phyloP scores from a whole-genome alignment of 2,888 invertebrate species.

The Ormyrus nitidulus region DNA sequence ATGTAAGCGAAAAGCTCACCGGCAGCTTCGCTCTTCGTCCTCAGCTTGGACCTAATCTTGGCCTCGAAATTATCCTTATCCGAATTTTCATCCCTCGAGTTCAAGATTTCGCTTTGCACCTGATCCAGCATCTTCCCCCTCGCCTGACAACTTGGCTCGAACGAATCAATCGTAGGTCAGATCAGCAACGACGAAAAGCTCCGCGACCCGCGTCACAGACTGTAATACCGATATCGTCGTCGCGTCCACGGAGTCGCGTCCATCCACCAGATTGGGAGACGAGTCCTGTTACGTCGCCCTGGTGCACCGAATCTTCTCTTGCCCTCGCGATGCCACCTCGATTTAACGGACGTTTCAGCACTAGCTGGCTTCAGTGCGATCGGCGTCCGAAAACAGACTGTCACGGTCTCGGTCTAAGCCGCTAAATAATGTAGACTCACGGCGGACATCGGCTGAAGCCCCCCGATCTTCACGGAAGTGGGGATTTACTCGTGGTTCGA shows the following conservation, averaged over 20 bases:
- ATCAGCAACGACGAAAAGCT: too few species aligned
- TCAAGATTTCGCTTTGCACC: conserved; percentile 62
- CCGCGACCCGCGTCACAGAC: conserved; percentile 45
- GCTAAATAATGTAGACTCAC: too few species aligned
- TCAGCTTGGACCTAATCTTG: conserved; percentile 56
- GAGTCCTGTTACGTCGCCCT: background rate
- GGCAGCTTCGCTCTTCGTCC: conserved; percentile 58
- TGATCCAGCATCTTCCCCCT: conserved; percentile 62
- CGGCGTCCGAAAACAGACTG: too few species aligned
- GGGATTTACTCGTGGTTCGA: too few species aligned
- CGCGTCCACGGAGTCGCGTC: conserved; percentile 59
- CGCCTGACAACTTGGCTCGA: background rate
- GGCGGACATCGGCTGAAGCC: too few species aligned
- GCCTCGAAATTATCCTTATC: conserved; percentile 62
- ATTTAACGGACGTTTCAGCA: too few species aligned
- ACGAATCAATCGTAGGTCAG: too few species aligned
- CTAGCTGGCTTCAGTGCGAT: too few species aligned
- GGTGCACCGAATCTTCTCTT: background rate
- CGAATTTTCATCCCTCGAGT: conserved; percentile 59
- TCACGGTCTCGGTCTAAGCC: too few species aligned
- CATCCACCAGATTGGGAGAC: conserved; percentile 50
- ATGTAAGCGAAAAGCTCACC: conserved; percentile 56
- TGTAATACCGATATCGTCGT: conserved; percentile 60
- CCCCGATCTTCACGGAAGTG: too few species aligned
- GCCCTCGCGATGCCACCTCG: too few species aligned